Conservation (phyloP, 1,140 invertebrate genomes). For the Dinoponera quadriceps region DNA sequence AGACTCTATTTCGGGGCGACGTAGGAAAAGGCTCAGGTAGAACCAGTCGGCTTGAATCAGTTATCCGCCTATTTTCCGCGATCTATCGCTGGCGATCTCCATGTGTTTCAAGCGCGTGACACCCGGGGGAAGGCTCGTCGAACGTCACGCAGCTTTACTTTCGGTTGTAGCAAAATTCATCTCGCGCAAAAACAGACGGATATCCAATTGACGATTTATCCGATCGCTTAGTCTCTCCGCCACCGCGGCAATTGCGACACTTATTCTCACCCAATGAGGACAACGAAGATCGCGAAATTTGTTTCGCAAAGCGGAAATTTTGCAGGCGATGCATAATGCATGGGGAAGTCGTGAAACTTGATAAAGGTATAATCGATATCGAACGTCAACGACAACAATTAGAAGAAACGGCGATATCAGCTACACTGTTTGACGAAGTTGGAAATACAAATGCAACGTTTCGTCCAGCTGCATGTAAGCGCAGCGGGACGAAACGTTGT, state of each 20-base stretch:
- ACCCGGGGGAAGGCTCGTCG: not conserved
- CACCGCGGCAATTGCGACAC: not conserved
- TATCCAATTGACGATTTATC: not conserved
- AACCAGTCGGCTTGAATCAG: not conserved
- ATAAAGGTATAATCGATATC: not conserved
- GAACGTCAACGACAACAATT: not conserved
- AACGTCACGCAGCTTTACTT: not conserved
- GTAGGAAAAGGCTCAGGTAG: constrained; percentile 8
- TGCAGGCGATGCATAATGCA: not conserved
- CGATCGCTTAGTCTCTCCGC: not conserved
- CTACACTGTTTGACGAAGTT: too few relatives aligned
- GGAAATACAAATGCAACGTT: too few relatives aligned
- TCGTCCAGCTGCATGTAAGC: too few relatives aligned
- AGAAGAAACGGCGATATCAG: not conserved
- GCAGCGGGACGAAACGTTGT: too few relatives aligned
- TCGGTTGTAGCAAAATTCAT: not conserved
- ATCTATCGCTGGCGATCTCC: not conserved
- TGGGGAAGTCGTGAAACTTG: not conserved
- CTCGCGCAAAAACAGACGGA: not conserved
- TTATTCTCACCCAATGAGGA: not conserved
- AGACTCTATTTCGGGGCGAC: constrained; percentile 6
- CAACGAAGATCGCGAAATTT: not conserved
- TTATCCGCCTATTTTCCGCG: not conserved
- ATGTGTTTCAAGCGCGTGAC: not conserved
- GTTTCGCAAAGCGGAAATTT: not conserved